Percentiles rank a stretch among this genome's conserved stretches.
These are phyloP conservation scores for Mesocentrotus franciscanus DNA, from an alignment of 53 echinoderm and acorn worm species.

Conservation along the genomic window DNA sequence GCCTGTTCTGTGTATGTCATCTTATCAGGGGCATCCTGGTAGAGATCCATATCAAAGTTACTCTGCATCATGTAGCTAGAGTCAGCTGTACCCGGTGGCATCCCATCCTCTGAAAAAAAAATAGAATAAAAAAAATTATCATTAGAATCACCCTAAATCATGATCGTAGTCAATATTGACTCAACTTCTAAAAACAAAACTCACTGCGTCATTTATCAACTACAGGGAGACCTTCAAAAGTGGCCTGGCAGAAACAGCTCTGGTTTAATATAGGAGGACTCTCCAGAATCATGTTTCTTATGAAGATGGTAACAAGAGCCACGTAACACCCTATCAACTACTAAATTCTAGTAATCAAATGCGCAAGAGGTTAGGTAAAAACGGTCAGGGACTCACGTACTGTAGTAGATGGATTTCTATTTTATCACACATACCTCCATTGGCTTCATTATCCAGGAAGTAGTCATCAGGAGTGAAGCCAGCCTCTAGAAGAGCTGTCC, in stretches of 20 bases:
- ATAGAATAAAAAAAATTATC: neutral
- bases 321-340: too few species aligned
- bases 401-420: neutral
- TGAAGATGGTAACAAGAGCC: too few species aligned
- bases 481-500: constrained; percentile 95
- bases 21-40: constrained; percentile 98
- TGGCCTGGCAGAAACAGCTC: too few species aligned
- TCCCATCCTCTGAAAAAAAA: constrained; percentile 77
- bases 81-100: constrained; percentile 96
- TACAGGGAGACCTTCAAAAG: constrained; percentile 59
- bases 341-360: too few species aligned
- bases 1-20: constrained; percentile 99
- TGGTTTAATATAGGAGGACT: too few species aligned
- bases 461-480: constrained; percentile 99
- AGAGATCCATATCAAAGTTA: constrained; percentile 98
- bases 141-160: neutral
- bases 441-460: constrained; percentile 92
- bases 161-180: constrained; percentile 76
- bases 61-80: constrained; percentile 99
- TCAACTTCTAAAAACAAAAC: constrained; percentile 79
- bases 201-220: constrained; percentile 83
- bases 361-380: too few species aligned
- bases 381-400: neutral
- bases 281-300: too few species aligned
- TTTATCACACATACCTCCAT: constrained; percentile 67